These are phyloP conservation scores for Lepilemur septentrionalis DNA, from an alignment of 2,797 vertebrate genomes.

Conservation along the genomic window DNA sequence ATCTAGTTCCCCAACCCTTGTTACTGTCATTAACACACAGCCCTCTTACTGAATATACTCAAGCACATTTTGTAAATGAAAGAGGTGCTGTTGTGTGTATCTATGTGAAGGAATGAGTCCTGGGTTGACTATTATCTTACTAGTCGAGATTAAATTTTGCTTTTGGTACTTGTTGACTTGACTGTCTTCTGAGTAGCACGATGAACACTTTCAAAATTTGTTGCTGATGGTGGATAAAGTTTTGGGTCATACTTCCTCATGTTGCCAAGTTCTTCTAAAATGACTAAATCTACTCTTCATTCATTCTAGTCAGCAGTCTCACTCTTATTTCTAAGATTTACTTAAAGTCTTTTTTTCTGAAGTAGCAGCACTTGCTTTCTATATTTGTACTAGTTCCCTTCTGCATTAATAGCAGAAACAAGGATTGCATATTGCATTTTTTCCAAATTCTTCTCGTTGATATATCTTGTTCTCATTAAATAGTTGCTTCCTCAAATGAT, in stretches of 20 bases:
- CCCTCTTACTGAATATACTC: neutral
- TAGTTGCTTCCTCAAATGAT: neutral
- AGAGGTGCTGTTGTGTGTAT: neutral
- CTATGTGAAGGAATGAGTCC: neutral
- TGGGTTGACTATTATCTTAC: neutral
- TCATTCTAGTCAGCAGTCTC: neutral
- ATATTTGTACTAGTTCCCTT: slow-evolving; percentile 13
- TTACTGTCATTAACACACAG: neutral
- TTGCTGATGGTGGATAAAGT: neutral
- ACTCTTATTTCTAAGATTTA: neutral
- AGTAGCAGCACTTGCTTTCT: neutral
- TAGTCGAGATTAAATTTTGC: slow-evolving; percentile 5
- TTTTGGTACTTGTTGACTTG: slow-evolving; percentile 28
- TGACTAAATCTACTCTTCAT: neutral
- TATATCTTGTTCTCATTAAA: slow-evolving; percentile 16
- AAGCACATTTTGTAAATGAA: neutral
- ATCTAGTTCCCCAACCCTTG: neutral
- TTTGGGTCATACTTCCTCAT: neutral
- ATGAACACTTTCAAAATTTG: slow-evolving; percentile 16
- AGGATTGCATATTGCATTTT: neutral
- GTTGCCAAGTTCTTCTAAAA: slow-evolving; percentile 5
- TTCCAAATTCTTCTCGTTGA: neutral
- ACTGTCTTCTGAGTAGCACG: neutral
- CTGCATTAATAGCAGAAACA: neutral
- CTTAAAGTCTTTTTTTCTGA: neutral